Conservation (phyloP, 2,113 vertebrate species). For the Solenodon paradoxus region DNA sequence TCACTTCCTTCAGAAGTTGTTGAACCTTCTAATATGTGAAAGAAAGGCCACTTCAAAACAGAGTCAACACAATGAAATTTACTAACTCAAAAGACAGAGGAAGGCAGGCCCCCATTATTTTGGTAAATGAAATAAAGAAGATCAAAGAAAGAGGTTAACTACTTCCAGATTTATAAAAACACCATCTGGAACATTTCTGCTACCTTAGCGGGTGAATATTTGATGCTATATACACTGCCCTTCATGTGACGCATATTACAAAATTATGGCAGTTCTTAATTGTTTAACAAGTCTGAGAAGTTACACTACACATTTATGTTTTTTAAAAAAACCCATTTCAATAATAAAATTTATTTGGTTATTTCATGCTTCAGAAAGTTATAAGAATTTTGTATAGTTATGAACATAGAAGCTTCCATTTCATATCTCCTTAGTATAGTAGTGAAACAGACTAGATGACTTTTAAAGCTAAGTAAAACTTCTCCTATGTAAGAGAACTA, state of each 20-base stretch:
- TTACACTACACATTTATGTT: slow-evolving; percentile 53
- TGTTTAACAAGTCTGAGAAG: slow-evolving; percentile 61
- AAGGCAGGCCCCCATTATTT: neutral
- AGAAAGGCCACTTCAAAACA: neutral
- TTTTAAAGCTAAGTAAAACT: neutral
- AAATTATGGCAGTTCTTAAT: slow-evolving; percentile 44
- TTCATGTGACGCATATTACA: neutral
- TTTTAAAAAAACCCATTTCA: slow-evolving; percentile 61
- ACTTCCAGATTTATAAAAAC: slow-evolving; percentile 38
- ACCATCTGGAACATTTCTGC: neutral
- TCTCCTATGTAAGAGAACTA: neutral
- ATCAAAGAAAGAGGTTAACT: neutral
- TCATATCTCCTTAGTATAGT: neutral
- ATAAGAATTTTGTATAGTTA: slow-evolving; percentile 41
- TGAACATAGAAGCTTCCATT: slow-evolving; percentile 50
- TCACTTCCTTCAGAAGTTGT: neutral
- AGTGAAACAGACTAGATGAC: slow-evolving; percentile 8
- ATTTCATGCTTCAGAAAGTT: slow-evolving; percentile 68
- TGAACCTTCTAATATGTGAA: neutral
- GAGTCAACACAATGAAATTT: neutral
- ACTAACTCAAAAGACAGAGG: neutral
- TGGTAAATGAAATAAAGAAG: neutral
- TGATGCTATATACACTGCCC: slow-evolving; percentile 17
- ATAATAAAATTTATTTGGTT: slow-evolving; percentile 72
- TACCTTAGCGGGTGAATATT: slow-evolving; percentile 39